phyloP scores from a whole-genome alignment of 35 echinoderm and acorn worm genomes.

The Acanthaster planci region DNA sequence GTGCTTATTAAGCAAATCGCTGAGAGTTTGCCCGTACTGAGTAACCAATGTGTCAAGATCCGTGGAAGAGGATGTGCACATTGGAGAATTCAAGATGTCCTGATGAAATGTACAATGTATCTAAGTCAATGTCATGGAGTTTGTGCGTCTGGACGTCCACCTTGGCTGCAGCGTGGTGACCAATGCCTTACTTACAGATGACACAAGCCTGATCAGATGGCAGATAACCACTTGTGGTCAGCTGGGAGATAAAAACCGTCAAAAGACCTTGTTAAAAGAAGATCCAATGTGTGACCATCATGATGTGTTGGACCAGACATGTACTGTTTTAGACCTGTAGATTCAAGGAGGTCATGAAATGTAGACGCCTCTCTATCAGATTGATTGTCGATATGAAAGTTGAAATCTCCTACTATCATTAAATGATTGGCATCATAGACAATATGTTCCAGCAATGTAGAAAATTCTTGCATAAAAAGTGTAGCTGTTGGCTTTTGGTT shows the following conservation, averaged over 20 bases:
- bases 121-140: not conserved
- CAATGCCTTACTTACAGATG: constrained; percentile 5
- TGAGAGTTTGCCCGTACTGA: not conserved
- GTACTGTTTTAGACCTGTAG: constrained; percentile 25
- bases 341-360: not conserved
- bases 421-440: no score
- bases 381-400: not conserved
- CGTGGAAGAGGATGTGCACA: no score
- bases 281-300: no score
- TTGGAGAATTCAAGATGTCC: no score
- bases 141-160: not conserved
- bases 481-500: not conserved
- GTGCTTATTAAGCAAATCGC: not conserved
- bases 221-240: not conserved
- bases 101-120: no score
- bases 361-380: constrained; percentile 7
- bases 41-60: no score
- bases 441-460: no score
- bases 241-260: not conserved
- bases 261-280: no score
- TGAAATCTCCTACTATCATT: no score
- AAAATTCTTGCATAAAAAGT: no score
- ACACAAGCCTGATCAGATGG: constrained; percentile 22
- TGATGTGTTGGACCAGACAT: no score
- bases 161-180: not conserved